These are phyloP conservation scores for Drosophila mojavensis DNA, from an alignment of 1,140 invertebrate genomes.

Conservation along the genomic window DNA sequence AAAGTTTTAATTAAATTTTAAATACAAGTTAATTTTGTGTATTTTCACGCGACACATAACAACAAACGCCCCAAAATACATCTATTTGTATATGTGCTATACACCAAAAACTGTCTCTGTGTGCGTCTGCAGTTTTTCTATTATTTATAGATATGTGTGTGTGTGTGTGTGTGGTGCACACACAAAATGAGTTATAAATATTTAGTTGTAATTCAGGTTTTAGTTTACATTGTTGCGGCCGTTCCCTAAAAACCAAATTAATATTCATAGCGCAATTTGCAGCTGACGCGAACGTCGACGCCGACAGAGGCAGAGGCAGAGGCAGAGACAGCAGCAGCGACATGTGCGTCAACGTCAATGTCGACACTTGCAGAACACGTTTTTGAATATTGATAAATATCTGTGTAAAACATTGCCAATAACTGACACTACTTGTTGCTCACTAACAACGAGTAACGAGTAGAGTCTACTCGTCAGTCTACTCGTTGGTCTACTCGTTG, in stretches of 20 bases:
- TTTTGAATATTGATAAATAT: slow-evolving; percentile 30
- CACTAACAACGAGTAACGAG: too few relatives aligned
- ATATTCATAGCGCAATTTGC: slow-evolving; percentile 66
- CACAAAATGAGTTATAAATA: slow-evolving; percentile 80
- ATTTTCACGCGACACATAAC: slow-evolving; percentile 58
- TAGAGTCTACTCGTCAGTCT: too few relatives aligned
- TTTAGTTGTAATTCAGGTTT: slow-evolving; percentile 81
- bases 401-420: too few relatives aligned
- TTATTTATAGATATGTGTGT: slow-evolving; percentile 33
- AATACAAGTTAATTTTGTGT: slow-evolving; percentile 82
- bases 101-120: slow-evolving; percentile 32
- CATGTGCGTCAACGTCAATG: neutral
- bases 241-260: slow-evolving; percentile 68
- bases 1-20: slow-evolving; percentile 83
- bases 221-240: slow-evolving; percentile 67
- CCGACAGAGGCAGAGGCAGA: neutral
- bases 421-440: too few relatives aligned
- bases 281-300: slow-evolving; percentile 12
- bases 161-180: slow-evolving; percentile 26
- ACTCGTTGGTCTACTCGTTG: too few relatives aligned
- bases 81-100: slow-evolving; percentile 47
- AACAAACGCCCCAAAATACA: slow-evolving; percentile 38
- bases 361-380: slow-evolving; percentile 1
- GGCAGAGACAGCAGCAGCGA: neutral
- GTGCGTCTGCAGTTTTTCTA: slow-evolving; percentile 43